Percentiles rank a stretch among this genome's conserved stretches.
Evolutionary conservation across 2,888 invertebrate genomes (phyloP).

Genomic region (Rambutsinella grinnellia): DNA sequence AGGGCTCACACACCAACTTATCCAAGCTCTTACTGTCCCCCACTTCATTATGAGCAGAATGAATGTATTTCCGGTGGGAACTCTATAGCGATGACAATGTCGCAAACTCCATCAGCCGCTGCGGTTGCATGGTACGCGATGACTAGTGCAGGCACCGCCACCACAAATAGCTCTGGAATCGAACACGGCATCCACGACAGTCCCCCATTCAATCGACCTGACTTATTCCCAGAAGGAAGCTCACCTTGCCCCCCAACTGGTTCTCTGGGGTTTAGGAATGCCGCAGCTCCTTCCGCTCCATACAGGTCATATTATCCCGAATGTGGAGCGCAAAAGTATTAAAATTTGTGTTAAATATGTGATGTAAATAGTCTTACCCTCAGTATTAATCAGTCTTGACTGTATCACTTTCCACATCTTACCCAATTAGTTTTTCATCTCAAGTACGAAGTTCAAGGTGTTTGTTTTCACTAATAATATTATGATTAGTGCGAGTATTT

Average conservation of each 20-base stretch:
- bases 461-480: conserved; percentile 42
- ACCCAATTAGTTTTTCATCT: no score
- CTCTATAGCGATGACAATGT: conserved; percentile 57
- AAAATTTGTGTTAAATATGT: conserved; percentile 11
- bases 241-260: conserved; percentile 55
- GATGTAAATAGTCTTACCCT: conserved; percentile 39
- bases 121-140: conserved; percentile 59
- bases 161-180: no score
- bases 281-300: no score
- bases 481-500: conserved; percentile 46
- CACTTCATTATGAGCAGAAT: no score
- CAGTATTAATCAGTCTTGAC: no score
- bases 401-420: no score
- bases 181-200: conserved; percentile 42
- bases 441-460: conserved; percentile 44
- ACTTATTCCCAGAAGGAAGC: conserved; percentile 52
- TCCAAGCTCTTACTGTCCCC: no score
- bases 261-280: conserved; percentile 55
- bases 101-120: conserved; percentile 42
- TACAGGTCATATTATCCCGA: conserved; percentile 64
- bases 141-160: no score
- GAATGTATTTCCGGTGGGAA: conserved; percentile 44
- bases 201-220: conserved; percentile 50
- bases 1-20: conserved; percentile 57
- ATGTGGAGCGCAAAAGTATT: conserved; percentile 63